phyloP scores from a whole-genome alignment of 2,888 invertebrate species.

The Callyntrura guangdongensis region DNA sequence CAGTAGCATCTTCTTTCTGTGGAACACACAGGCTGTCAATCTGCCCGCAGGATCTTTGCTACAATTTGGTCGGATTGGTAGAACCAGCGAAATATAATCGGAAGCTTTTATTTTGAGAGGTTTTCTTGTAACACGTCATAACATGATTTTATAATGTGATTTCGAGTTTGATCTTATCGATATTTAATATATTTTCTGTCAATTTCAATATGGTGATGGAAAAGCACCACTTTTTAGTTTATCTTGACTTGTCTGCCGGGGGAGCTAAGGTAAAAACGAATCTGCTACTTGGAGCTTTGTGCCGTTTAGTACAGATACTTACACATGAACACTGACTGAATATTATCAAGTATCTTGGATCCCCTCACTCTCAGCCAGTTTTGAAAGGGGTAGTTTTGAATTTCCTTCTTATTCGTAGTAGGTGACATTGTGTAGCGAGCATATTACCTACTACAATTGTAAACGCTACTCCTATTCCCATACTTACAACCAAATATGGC shows the following conservation, averaged over 20 bases:
- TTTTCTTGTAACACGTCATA: constrained; percentile 61
- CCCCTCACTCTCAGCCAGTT: not conserved
- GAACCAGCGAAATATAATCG: not conserved
- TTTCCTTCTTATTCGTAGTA: not conserved
- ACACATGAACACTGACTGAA: no score
- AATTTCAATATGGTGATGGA: not conserved
- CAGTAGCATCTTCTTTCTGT: no score
- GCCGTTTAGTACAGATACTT: not conserved
- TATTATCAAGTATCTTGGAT: not conserved
- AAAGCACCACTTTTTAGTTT: not conserved
- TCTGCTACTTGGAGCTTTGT: no score
- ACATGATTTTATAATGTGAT: not conserved
- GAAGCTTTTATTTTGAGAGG: not conserved
- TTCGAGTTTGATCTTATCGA: not conserved
- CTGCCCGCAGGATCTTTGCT: no score
- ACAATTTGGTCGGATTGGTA: not conserved
- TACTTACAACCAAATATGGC: not conserved
- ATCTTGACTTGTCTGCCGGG: not conserved
- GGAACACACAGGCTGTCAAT: no score
- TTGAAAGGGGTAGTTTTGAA: not conserved
- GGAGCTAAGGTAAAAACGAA: not conserved
- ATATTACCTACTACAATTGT: no score
- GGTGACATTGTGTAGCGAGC: not conserved
- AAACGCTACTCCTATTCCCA: not conserved
- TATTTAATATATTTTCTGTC: constrained; percentile 16